phyloP scores from a whole-genome alignment of 2,113 vertebrate species.

The Edolisoma coerulescens region DNA sequence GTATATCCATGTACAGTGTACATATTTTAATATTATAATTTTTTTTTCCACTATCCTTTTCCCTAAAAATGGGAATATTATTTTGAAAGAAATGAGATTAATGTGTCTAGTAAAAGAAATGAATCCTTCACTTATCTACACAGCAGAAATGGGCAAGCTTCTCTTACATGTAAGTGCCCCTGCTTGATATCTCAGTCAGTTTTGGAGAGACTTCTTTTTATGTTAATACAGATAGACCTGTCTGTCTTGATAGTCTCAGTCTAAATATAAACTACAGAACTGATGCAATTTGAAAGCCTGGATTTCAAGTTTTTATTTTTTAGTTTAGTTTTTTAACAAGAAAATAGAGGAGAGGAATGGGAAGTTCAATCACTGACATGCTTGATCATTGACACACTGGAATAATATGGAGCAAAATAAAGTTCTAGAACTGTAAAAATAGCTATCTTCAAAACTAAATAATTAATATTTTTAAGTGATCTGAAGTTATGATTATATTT shows the following conservation, averaged over 20 bases:
- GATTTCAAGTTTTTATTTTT: neutral
- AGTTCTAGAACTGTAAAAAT: neutral
- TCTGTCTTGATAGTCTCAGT: neutral
- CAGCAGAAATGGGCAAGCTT: neutral
- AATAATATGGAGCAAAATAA: neutral
- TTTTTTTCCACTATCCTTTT: neutral
- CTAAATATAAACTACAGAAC: neutral
- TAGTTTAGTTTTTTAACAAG: neutral
- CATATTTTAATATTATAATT: neutral
- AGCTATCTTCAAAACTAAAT: neutral
- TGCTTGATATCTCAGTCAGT: neutral
- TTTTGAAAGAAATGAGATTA: neutral
- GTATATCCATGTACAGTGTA: neutral
- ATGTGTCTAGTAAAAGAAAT: neutral
- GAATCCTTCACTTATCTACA: neutral
- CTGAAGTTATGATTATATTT: neutral
- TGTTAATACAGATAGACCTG: fast-evolving
- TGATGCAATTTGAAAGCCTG: neutral
- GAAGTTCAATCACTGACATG: neutral
- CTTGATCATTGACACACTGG: neutral
- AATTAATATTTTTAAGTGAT: neutral
- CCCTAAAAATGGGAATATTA: neutral
- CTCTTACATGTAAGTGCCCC: neutral
- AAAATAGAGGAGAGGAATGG: neutral
- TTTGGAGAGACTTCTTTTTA: neutral